Evolutionary conservation across 2,113 vertebrate species (phyloP).

Genomic region (Centropus bengalensis): DNA sequence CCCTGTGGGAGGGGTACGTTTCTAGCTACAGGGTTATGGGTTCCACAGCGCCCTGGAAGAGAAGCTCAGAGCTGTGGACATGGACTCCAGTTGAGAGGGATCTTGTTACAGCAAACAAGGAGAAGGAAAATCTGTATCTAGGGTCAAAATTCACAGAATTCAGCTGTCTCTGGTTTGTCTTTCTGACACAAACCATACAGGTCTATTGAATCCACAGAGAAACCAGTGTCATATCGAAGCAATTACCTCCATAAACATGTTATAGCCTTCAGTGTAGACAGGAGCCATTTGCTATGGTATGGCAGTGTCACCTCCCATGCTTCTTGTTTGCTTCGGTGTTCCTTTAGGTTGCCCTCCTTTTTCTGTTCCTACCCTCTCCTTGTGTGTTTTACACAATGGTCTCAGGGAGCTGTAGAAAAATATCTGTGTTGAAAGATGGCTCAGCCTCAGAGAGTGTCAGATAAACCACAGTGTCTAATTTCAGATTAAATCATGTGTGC

Average conservation of each 20-base stretch:
- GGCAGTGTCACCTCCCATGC: not conserved
- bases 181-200: not conserved
- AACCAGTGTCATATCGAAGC: not conserved
- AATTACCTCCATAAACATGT: not conserved
- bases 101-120: not conserved
- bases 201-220: not conserved
- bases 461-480: not conserved
- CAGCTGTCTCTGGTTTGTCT: not conserved
- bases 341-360: not conserved
- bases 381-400: not conserved
- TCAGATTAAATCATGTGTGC: not conserved
- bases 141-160: not conserved
- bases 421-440: not conserved
- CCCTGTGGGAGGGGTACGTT: not conserved
- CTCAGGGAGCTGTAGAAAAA: not conserved
- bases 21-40: not conserved
- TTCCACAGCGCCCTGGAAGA: not conserved
- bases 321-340: not conserved
- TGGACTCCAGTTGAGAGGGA: not conserved
- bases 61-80: not conserved
- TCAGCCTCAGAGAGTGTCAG: not conserved
- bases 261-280: not conserved
- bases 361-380: not conserved
- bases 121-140: not conserved
- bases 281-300: not conserved